A percentile compares a stretch with the other conserved stretches of the same genome.
phyloP scores from a whole-genome alignment of 2,797 vertebrate species.

The Alca torda region DNA sequence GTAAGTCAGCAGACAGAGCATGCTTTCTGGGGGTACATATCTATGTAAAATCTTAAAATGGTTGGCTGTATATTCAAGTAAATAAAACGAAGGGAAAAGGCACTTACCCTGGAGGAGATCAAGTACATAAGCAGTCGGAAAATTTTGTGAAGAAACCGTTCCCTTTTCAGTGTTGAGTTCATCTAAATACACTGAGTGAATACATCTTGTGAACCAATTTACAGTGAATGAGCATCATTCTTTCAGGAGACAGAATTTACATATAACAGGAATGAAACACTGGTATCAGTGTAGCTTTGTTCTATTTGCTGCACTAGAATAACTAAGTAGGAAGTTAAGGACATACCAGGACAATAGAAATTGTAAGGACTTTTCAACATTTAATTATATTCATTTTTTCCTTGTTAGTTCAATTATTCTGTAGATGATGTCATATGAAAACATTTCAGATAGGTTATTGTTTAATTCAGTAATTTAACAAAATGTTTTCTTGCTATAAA shows the following conservation, averaged over 20 bases:
- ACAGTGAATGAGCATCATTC: neutral
- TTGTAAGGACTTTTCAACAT: neutral
- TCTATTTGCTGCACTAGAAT: neutral
- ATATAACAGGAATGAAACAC: neutral
- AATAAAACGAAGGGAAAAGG: neutral
- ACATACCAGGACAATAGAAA: neutral
- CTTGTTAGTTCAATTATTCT: neutral
- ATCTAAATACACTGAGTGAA: neutral
- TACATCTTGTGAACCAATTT: neutral
- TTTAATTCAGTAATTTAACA: neutral
- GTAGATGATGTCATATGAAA: neutral
- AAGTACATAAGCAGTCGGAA: neutral
- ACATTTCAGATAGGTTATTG: neutral
- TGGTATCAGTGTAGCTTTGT: neutral
- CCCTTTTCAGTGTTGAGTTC: neutral
- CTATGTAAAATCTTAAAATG: neutral
- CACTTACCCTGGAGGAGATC: neutral
- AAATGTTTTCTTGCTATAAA: neutral
- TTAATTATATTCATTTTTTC: neutral
- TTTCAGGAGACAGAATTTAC: neutral
- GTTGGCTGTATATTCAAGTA: neutral
- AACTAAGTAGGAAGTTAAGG: neutral
- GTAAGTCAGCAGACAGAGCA: neutral
- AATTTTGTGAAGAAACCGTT: neutral
- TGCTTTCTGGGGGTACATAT: neutral